Evolutionary conservation across 2,113 vertebrate genomes (phyloP).

Genomic region (Myiozetetes cayanensis): DNA sequence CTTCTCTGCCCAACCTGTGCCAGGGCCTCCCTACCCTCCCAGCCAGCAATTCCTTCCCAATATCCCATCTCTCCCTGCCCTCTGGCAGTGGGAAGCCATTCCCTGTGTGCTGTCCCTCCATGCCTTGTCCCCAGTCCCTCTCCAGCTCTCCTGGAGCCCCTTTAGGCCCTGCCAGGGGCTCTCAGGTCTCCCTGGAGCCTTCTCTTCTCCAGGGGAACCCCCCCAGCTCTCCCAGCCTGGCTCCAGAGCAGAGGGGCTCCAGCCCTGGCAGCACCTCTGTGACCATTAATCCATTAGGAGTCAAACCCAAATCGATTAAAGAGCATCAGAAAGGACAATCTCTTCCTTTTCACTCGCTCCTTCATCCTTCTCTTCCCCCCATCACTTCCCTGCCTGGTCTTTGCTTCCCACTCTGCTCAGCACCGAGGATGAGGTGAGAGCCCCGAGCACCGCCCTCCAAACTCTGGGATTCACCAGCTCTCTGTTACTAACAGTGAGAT

Average conservation of each 20-base stretch:
- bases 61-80: fast-evolving
- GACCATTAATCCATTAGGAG: background rate
- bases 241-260: background rate
- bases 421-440: background rate
- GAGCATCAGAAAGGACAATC: background rate
- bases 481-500: no score
- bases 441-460: background rate
- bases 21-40: fast-evolving
- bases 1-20: background rate
- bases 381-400: fast-evolving
- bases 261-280: fast-evolving
- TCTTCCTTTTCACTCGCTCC: background rate
- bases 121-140: background rate
- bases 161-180: no score
- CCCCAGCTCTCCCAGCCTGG: background rate
- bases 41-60: fast-evolving
- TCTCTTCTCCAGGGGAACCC: background rate
- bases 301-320: background rate
- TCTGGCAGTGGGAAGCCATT: background rate
- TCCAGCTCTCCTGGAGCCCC: no score
- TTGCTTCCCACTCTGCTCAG: background rate
- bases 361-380: background rate
- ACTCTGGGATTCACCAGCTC: background rate
- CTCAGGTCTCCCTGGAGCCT: no score
- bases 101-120: background rate